Percentiles rank a stretch among this genome's conserved stretches.
These are phyloP conservation scores for Grus americana DNA, from an alignment of 2,113 vertebrate genomes.

Conservation along the genomic window DNA sequence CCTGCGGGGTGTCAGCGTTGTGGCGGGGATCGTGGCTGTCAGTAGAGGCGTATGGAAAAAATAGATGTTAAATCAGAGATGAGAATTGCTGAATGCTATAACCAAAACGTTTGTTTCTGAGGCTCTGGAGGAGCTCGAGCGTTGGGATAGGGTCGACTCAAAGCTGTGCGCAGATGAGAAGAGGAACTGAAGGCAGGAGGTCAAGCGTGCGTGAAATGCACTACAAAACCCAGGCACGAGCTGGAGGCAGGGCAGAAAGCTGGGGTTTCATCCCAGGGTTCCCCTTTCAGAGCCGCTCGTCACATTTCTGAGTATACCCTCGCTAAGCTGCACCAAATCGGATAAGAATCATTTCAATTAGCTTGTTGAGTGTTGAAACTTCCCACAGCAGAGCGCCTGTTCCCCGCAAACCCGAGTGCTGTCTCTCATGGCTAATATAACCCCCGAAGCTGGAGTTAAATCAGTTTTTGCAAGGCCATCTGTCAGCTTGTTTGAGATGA, in stretches of 20 bases:
- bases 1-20: rapidly evolving
- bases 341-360: background rate
- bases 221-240: background rate
- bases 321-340: background rate
- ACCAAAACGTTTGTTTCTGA: background rate
- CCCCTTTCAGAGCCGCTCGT: rapidly evolving
- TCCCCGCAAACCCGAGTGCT: background rate
- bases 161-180: background rate
- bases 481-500: background rate
- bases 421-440: background rate
- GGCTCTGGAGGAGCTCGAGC: rapidly evolving
- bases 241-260: background rate
- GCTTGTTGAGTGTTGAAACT: background rate
- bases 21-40: background rate
- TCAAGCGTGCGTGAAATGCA: background rate
- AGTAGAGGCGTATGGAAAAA: background rate
- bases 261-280: background rate
- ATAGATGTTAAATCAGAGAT: background rate
- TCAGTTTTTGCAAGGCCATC: background rate
- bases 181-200: constrained; percentile 19
- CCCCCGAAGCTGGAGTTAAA: background rate
- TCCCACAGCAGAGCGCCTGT: background rate
- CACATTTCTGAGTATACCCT: background rate
- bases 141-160: background rate
- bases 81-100: background rate